These are phyloP conservation scores for Onychomys leucogaster DNA, from an alignment of 2,797 vertebrate species.

Conservation along the genomic window DNA sequence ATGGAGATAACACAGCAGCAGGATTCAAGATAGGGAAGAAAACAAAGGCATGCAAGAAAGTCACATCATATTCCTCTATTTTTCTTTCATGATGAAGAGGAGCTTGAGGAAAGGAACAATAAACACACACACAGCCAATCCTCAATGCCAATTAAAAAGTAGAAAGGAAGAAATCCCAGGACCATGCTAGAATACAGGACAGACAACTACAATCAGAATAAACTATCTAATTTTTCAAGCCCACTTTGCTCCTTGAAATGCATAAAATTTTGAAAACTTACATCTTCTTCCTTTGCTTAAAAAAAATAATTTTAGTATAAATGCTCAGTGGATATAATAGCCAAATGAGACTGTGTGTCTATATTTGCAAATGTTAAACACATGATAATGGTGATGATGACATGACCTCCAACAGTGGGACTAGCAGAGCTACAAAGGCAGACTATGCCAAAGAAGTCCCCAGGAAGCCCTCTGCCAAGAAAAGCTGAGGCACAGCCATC, in stretches of 20 bases:
- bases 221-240: not conserved
- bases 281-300: conserved; percentile 4
- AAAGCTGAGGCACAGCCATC: conserved; percentile 44
- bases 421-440: not conserved
- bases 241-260: not conserved
- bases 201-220: not conserved
- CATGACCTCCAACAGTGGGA: not conserved
- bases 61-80: not conserved
- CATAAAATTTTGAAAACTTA: conserved; percentile 35
- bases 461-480: not conserved
- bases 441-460: not conserved
- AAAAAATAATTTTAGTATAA: not conserved
- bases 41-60: not conserved
- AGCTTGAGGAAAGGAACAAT: not conserved
- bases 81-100: not conserved
- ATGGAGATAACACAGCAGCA: conserved; percentile 7
- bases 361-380: not conserved
- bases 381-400: not conserved
- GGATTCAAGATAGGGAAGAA: not conserved
- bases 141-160: not conserved
- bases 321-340: not conserved
- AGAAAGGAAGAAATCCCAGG: not conserved
- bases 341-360: not conserved
- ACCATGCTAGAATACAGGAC: not conserved
- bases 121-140: not conserved